Evolutionary conservation across 1,140 invertebrate genomes (phyloP), one percentile per base, ranked within the genome.

Genomic region (Mylabris phalerata): DNA sequence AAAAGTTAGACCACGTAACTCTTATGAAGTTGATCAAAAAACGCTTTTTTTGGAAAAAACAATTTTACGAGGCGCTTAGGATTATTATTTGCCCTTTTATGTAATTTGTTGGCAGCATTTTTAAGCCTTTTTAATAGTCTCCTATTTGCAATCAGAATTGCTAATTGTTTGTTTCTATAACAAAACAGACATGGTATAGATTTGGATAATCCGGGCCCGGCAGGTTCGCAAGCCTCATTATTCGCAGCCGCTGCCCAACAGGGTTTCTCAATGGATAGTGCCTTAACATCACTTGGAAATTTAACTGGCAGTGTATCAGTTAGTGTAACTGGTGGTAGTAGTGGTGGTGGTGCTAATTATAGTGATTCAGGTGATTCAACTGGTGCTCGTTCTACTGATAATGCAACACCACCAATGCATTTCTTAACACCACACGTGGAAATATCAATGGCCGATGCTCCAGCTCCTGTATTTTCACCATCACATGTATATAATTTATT

Each of bases 381-480:
- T 51, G 87, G 86, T 13, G 85, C 86, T 62, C 77, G 88, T 58
- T 89, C 87, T 0, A 81, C 85, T 11, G 88, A 90, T 67, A 90
- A 90, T 71, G 87, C 86, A 9, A 90, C 90, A 43, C 88, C 89
- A 1, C 90, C 90, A 0, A 92, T 92, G 86, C 90, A 93, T 74
- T 93, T 92, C 72, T 78, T 92, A 13, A 91, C 89, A 39, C 90
- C 90, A 9, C 90, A 93, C 66, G 89, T 93, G 24, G 90, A 93
- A 77, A 92, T 93, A 75, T 91, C 89, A 39, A 89, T 90, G 81
- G 83, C 87, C 55, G 89, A 90, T 71, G 73, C 80, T 9, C 71
- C 73, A 9, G 63, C 67, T 0, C 63, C 71, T 39, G 69, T 73
- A 38, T 76, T 73, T 65, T 75, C 75, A 42, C 74, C 75, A 5